phyloP scores from a whole-genome alignment of 2,113 vertebrate genomes.

The Chionis minor region DNA sequence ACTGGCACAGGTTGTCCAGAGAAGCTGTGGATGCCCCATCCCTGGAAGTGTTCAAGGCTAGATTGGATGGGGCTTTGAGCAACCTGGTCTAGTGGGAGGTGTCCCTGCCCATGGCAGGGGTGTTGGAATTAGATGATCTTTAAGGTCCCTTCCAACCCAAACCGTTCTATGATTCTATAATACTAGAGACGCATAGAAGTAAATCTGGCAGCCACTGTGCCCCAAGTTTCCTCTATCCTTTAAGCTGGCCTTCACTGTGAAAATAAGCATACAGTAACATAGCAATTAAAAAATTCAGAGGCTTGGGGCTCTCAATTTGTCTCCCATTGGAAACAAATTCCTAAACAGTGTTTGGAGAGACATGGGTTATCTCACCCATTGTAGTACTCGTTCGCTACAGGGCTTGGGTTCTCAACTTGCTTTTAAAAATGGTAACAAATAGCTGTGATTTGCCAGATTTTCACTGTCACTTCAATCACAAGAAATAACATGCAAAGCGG shows the following conservation, averaged over 20 bases:
- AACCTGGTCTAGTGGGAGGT: too few species aligned
- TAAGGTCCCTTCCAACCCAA: too few species aligned
- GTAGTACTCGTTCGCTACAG: rapidly evolving
- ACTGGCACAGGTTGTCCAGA: too few species aligned
- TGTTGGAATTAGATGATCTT: too few species aligned
- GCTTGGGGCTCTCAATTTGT: neutral
- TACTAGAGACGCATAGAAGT: neutral
- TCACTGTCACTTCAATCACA: neutral
- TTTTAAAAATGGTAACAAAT: neutral
- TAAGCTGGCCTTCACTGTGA: neutral
- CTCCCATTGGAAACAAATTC: neutral
- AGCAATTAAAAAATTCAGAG: neutral
- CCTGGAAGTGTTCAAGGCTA: too few species aligned
- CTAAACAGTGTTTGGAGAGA: neutral
- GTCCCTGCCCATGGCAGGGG: too few species aligned
- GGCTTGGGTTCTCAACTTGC: neutral
- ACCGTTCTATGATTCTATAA: too few species aligned
- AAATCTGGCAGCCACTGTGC: neutral
- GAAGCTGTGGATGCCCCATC: too few species aligned
- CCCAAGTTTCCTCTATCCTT: neutral
- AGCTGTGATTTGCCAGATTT: neutral
- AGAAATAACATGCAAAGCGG: neutral
- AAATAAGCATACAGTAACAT: rapidly evolving
- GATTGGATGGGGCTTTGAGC: too few species aligned
- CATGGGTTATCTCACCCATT: neutral